Percentiles rank a stretch among this genome's conserved stretches.
Conservation (phyloP, 2,797 vertebrate species). For the Chaetophractus vellerosus region DNA sequence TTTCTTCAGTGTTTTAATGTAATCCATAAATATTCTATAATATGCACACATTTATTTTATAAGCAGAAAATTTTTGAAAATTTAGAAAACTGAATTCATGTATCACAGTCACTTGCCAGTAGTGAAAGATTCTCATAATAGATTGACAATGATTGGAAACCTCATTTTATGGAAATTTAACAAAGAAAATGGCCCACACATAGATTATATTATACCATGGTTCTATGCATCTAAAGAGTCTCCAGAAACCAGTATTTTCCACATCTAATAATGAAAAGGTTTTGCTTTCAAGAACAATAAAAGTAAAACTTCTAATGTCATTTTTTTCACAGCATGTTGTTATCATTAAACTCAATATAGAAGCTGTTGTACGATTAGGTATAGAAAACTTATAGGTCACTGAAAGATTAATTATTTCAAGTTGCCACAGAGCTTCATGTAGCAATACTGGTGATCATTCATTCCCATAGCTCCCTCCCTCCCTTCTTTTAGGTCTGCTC, state of each 20-base stretch:
- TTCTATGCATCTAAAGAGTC: slow-evolving; percentile 14
- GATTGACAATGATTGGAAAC: slow-evolving; percentile 9
- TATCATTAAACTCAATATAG: slow-evolving; percentile 1
- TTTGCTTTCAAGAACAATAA: slow-evolving; percentile 58
- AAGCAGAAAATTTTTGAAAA: slow-evolving; percentile 10
- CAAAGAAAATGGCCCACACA: neutral
- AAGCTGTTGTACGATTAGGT: neutral
- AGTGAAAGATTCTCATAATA: slow-evolving; percentile 5
- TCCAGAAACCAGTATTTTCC: slow-evolving; percentile 56
- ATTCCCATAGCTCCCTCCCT: neutral
- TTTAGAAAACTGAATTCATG: neutral
- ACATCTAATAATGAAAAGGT: neutral
- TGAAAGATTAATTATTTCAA: neutral
- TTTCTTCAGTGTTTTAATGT: slow-evolving; percentile 27
- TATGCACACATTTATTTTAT: slow-evolving; percentile 5
- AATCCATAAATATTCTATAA: neutral
- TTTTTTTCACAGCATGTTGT: neutral
- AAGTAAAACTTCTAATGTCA: neutral
- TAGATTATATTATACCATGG: neutral
- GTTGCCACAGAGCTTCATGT: accelerated
- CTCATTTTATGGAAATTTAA: slow-evolving; percentile 31
- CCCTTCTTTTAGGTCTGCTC: neutral
- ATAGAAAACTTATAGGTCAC: neutral
- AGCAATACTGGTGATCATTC: neutral
- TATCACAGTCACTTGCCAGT: neutral